Evolutionary conservation across 2,113 vertebrate genomes (phyloP).

Genomic region (Gasterosteus aculeatus): DNA sequence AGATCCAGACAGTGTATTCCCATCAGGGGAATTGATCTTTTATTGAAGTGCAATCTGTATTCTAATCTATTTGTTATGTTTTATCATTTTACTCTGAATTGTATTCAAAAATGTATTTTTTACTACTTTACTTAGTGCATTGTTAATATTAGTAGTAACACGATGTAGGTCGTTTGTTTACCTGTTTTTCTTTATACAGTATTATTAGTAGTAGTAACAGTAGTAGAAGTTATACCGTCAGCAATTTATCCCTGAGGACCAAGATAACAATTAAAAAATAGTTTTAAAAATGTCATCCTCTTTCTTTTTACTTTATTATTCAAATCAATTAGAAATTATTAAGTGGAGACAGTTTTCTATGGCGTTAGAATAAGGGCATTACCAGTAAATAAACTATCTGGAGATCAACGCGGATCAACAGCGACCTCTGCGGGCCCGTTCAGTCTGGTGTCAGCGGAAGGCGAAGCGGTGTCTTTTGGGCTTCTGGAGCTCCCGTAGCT

Average conservation of each 20-base stretch:
- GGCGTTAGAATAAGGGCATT: neutral
- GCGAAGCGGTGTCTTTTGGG: neutral
- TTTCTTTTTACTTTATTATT: neutral
- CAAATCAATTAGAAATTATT: neutral
- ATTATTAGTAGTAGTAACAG: too few species aligned
- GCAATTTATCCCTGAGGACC: neutral
- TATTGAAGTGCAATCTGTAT: neutral
- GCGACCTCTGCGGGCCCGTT: constrained; percentile 24
- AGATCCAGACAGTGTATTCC: neutral
- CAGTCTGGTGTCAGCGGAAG: accelerated
- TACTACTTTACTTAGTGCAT: neutral
- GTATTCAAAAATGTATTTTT: neutral
- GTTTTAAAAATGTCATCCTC: neutral
- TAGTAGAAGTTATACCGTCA: neutral
- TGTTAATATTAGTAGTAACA: neutral
- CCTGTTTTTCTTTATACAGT: neutral
- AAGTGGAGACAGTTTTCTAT: neutral
- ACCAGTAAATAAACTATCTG: neutral
- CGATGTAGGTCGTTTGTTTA: neutral
- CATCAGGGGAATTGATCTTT: neutral
- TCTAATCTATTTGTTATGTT: neutral
- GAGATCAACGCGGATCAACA: constrained; percentile 14
- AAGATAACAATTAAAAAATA: neutral
- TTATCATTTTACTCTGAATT: neutral
- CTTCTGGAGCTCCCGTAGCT: constrained; percentile 43